phyloP scores from a whole-genome alignment of 2,888 invertebrate species.

The Athalia circularis region DNA sequence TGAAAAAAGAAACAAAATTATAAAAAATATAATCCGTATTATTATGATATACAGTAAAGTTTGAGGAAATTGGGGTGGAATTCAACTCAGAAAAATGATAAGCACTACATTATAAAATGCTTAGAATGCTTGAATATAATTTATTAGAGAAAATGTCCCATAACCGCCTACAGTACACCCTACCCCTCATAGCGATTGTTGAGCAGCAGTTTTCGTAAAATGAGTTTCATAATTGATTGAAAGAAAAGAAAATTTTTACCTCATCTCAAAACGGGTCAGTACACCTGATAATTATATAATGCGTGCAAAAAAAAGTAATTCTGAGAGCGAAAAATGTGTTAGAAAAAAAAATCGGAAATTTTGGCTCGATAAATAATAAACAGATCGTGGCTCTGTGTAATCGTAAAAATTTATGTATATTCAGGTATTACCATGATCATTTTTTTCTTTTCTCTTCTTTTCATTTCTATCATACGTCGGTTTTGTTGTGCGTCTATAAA shows the following conservation, averaged over 20 bases:
- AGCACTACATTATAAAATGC: constrained; percentile 34
- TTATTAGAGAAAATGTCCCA: constrained; percentile 1
- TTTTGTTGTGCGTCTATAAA: neutral
- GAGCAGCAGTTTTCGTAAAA: constrained; percentile 18
- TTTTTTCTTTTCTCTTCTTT: too few species aligned
- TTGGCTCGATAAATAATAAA: too few species aligned
- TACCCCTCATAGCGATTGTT: neutral
- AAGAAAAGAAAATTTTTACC: constrained; percentile 15
- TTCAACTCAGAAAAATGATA: constrained; percentile 16
- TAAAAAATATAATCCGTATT: neutral
- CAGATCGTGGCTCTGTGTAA: too few species aligned
- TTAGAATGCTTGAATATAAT: constrained; percentile 31
- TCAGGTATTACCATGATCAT: too few species aligned
- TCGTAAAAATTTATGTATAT: too few species aligned
- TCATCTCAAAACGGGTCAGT: neutral
- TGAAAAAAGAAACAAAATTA: too few species aligned
- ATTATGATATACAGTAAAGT: constrained; percentile 5
- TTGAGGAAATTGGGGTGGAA: constrained; percentile 7
- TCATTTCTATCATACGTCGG: too few species aligned
- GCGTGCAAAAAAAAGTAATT: too few species aligned
- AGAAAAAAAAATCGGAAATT: too few species aligned
- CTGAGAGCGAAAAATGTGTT: too few species aligned
- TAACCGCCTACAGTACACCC: neutral
- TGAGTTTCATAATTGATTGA: constrained; percentile 36
- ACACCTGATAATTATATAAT: too few species aligned